Conservation (phyloP, 2,797 vertebrate species). For the Manis pentadactyla region DNA sequence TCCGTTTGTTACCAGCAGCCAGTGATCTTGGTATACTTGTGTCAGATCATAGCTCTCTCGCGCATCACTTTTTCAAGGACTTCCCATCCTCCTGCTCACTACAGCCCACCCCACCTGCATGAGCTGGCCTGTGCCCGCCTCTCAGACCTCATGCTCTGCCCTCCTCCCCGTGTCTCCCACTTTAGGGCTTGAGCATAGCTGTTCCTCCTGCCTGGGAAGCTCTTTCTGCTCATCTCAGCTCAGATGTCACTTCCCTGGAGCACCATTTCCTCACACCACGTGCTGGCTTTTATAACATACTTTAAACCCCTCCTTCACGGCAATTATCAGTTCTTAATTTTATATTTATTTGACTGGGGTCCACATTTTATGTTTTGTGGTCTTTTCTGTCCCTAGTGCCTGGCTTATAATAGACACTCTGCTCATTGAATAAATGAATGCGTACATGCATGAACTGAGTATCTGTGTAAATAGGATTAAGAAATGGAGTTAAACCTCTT, state of each 20-base stretch:
- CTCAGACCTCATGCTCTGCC: background rate
- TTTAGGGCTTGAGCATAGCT: background rate
- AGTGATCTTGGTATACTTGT: background rate
- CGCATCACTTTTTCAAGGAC: background rate
- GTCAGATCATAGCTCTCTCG: background rate
- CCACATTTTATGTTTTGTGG: background rate
- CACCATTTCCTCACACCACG: background rate
- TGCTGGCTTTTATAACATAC: background rate
- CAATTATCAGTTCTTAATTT: background rate
- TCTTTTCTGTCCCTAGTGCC: background rate
- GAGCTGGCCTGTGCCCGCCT: background rate
- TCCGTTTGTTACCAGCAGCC: background rate
- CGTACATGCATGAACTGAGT: background rate
- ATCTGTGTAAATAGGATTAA: background rate
- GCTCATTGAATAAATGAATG: background rate
- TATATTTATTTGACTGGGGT: background rate
- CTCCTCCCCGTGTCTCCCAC: background rate
- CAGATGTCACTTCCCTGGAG: background rate
- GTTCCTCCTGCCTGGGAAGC: background rate
- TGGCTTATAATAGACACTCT: background rate
- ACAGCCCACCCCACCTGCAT: fast-evolving
- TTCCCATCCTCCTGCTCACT: background rate
- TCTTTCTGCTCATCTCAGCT: background rate
- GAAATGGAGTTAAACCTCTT: background rate
- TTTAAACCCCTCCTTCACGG: background rate